Evolutionary conservation across 2,113 vertebrate species (phyloP).

Genomic region (Alectura lathami): DNA sequence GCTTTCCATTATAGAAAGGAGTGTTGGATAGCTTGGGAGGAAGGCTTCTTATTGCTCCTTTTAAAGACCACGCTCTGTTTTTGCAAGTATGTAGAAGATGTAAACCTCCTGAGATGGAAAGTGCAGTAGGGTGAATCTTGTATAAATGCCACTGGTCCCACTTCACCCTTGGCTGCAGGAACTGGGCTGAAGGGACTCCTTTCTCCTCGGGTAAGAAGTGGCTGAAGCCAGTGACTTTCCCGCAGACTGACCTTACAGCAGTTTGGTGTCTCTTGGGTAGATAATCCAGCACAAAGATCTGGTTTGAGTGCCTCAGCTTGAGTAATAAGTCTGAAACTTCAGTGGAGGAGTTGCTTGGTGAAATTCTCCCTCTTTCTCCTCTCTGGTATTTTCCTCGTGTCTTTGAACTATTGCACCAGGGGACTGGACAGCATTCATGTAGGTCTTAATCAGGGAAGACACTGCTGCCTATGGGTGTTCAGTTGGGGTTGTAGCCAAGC

Average conservation of each 20-base stretch:
- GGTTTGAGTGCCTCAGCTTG: background rate
- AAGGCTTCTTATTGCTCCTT: background rate
- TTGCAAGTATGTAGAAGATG: fast-evolving
- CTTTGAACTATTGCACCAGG: background rate
- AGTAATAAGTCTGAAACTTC: background rate
- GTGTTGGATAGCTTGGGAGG: background rate
- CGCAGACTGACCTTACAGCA: background rate
- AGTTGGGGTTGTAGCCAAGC: fast-evolving
- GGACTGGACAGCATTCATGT: background rate
- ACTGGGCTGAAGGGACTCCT: background rate
- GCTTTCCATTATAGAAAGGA: background rate
- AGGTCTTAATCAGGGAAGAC: background rate
- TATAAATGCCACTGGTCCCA: background rate
- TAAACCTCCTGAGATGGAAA: background rate
- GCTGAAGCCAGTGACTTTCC: background rate
- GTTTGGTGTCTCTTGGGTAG: background rate
- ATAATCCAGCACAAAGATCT: fast-evolving
- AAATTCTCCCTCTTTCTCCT: background rate
- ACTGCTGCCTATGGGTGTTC: fast-evolving
- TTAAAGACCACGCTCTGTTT: fast-evolving
- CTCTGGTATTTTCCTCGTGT: background rate
- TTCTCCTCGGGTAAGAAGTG: background rate
- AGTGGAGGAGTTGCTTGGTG: background rate
- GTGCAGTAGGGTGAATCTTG: background rate
- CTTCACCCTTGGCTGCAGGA: background rate